These are phyloP conservation scores for Martes flavigula DNA, from an alignment of 2,797 vertebrate genomes.

Conservation along the genomic window DNA sequence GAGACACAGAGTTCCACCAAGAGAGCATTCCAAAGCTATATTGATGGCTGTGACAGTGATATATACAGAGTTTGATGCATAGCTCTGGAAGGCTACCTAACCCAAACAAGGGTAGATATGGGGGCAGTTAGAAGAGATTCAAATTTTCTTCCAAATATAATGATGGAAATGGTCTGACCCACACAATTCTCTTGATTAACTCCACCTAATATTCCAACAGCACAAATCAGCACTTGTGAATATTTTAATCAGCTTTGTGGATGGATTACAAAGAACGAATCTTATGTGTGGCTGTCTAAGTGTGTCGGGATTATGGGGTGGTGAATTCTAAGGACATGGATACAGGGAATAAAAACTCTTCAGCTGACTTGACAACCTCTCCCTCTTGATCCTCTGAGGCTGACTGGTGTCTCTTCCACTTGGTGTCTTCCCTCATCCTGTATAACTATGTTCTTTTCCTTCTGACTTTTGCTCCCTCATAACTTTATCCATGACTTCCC, in stretches of 20 bases:
- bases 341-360: not conserved
- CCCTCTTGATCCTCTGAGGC: not conserved
- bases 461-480: not conserved
- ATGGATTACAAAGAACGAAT: not conserved
- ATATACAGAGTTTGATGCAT: not conserved
- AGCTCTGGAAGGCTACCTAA: not conserved
- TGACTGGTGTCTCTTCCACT: not conserved
- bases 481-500: not conserved
- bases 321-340: not conserved
- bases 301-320: not conserved
- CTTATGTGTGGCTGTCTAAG: not conserved
- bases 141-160: not conserved
- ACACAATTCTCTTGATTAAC: conserved; percentile 4
- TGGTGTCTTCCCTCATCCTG: not conserved
- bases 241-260: not conserved
- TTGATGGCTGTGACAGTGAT: not conserved
- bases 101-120: not conserved
- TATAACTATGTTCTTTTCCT: not conserved
- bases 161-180: not conserved
- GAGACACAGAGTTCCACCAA: not conserved
- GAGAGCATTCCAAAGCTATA: not conserved
- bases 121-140: not conserved
- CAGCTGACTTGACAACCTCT: not conserved
- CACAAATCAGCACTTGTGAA: conserved; percentile 12
- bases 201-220: not conserved